phyloP scores from a whole-genome alignment of 2,888 invertebrate genomes.

The Tholera decimalis region DNA sequence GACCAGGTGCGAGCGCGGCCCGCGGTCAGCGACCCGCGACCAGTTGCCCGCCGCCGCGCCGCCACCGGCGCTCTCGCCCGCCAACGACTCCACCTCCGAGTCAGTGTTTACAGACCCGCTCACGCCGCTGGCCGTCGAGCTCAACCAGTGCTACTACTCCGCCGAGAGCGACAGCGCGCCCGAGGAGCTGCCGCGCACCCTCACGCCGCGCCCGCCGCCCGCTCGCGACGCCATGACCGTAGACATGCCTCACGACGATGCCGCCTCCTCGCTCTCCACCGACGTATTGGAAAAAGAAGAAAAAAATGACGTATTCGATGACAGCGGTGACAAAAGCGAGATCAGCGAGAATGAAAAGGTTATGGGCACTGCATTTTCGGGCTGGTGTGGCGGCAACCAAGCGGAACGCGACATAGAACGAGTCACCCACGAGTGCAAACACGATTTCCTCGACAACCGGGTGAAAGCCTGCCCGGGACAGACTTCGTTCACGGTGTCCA shows the following conservation, averaged over 20 bases:
- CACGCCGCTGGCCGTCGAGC: conserved; percentile 92
- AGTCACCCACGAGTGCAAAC: conserved; percentile 81
- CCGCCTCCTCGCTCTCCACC: conserved; percentile 78
- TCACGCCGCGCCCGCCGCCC: conserved; percentile 71
- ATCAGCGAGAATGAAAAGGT: conserved; percentile 85
- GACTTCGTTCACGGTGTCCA: conserved; percentile 91
- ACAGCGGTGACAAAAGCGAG: conserved; percentile 82
- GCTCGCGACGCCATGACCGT: conserved; percentile 64
- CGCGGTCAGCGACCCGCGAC: conserved; percentile 89
- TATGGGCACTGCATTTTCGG: conserved; percentile 86
- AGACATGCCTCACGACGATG: conserved; percentile 85
- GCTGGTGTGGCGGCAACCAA: conserved; percentile 73
- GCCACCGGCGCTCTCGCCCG: conserved; percentile 81
- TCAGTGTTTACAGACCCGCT: conserved; percentile 95
- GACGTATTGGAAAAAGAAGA: conserved; percentile 83
- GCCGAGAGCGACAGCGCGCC: conserved; percentile 91
- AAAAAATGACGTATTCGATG: conserved; percentile 84
- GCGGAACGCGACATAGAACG: conserved; percentile 71
- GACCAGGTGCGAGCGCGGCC: conserved; percentile 83
- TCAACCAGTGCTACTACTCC: conserved; percentile 92
- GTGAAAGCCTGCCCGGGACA: conserved; percentile 85
- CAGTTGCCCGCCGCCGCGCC: conserved; percentile 75
- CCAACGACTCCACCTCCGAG: conserved; percentile 93
- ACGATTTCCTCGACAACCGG: conserved; percentile 87
- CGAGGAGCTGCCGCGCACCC: conserved; percentile 81